These are phyloP conservation scores for Coregonus clupeaformis DNA, from an alignment of 2,113 vertebrate genomes.

Conservation along the genomic window DNA sequence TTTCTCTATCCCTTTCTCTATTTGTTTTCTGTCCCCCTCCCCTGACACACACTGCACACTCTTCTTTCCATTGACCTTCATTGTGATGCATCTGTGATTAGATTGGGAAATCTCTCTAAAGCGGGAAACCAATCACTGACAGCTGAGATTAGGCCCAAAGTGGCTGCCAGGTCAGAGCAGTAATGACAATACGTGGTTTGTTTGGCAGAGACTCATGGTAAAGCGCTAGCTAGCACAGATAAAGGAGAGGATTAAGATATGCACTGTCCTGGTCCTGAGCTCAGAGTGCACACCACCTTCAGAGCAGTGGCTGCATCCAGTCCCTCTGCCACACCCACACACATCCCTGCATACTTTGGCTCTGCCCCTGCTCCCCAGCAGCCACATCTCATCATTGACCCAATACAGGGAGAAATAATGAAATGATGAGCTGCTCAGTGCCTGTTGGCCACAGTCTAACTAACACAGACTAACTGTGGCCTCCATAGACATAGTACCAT, in stretches of 20 bases:
- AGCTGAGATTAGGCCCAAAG: slow-evolving; percentile 60
- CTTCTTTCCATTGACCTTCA: slow-evolving; percentile 13
- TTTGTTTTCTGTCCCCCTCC: not conserved
- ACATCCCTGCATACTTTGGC: not conserved
- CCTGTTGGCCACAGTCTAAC: not conserved
- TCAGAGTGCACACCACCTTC: slow-evolving; percentile 30
- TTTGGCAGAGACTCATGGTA: slow-evolving; percentile 47
- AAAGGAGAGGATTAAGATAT: slow-evolving; percentile 39
- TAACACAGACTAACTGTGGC: not conserved
- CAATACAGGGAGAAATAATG: not conserved
- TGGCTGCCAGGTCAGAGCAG: slow-evolving; percentile 59
- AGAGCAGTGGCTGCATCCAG: slow-evolving; percentile 21
- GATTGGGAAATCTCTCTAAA: slow-evolving; percentile 53
- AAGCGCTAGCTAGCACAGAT: slow-evolving; percentile 43
- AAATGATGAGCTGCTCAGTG: not conserved
- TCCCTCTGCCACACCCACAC: not conserved
- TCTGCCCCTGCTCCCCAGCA: not conserved
- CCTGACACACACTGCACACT: slow-evolving; percentile 24
- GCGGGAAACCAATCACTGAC: slow-evolving; percentile 39
- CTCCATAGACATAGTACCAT: not conserved
- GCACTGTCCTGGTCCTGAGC: slow-evolving; percentile 29
- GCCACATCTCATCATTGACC: not conserved
- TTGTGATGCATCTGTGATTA: slow-evolving; percentile 21
- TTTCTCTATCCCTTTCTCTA: not conserved
- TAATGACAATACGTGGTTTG: slow-evolving; percentile 55